A percentile compares a stretch with the other conserved stretches of the same genome.
Conservation (phyloP, 2,113 vertebrate species). For the Lates calcarifer region DNA sequence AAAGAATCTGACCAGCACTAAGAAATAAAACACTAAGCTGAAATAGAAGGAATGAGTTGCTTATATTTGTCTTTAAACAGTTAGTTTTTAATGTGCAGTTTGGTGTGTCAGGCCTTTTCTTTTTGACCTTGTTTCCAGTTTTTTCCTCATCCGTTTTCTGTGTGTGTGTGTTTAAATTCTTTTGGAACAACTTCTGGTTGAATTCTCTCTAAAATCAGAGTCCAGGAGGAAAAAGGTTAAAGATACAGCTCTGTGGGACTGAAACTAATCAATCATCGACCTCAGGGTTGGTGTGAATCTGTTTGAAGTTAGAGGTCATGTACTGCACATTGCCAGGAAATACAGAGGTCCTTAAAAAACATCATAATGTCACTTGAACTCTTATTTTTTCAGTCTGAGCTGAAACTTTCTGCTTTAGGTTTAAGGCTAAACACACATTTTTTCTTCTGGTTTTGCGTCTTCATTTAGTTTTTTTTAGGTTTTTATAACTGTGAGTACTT, state of each 20-base stretch:
- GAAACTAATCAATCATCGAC: slow-evolving; percentile 22
- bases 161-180: no score
- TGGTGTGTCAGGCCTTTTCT: no score
- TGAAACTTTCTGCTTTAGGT: background rate
- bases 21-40: no score
- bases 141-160: no score
- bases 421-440: background rate
- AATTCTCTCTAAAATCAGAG: background rate
- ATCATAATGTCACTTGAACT: background rate
- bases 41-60: no score
- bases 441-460: background rate
- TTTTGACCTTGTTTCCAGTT: no score
- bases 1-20: no score
- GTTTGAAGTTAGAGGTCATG: slow-evolving; percentile 11
- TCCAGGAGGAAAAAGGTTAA: background rate
- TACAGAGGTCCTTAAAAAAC: background rate
- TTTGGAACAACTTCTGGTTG: background rate
- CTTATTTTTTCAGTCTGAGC: background rate
- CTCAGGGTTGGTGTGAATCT: background rate
- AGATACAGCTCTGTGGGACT: background rate
- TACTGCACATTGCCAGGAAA: background rate
- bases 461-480: background rate
- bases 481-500: slow-evolving; percentile 21
- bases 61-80: no score
- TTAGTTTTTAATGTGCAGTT: no score